Evolutionary conservation across 2,797 vertebrate species (phyloP), one percentile per base, ranked within the genome.

Genomic region (Crocidura indochinensis): DNA sequence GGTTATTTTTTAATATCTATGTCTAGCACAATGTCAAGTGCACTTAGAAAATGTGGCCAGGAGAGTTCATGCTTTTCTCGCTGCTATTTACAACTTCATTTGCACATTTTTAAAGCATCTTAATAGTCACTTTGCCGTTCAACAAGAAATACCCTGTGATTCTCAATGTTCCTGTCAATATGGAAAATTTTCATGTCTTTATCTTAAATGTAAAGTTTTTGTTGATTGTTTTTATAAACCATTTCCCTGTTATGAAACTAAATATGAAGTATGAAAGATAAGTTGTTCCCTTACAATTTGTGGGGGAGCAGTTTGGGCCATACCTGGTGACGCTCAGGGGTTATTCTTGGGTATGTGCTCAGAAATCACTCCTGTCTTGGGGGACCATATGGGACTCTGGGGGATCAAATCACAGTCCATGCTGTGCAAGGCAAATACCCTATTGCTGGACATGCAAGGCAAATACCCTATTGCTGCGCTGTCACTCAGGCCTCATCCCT

Each of bases 1-100:
- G 85, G 92, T 82, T 92, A 89, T 89, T 96, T 95, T 84, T 92
- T 87, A 94, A 90, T 90, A 91, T 83, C 91, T 73, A 83, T 76
- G 80, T 87, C 90, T 38, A 83, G 31, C 69, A 87, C 83, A 93
- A 94, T 19, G 27, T 74, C 80, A 95, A 92, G 85, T 82, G 78
- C 72, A 87, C 77, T 84, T 87, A 62, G 74, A 71, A 91, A 84
- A 84, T 27, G 69, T 60, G 31, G 79, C 80, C 56, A 12, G 77
- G 86, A 75, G 67, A 90, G 49, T 75, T 68, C 53, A 69, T 49
- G 73, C 56, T 82, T 93, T 87, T 75, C 80, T 49, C 7, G 5
- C 67, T 77, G 92, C 84, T 93, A 62, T 77, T 96, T 78, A 79
- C 75, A 79, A 49, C 77, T 71, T 76, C 64, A 88, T 91, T 76